Conservation (phyloP, 1,140 invertebrate genomes). For the Maniola jurtina region DNA sequence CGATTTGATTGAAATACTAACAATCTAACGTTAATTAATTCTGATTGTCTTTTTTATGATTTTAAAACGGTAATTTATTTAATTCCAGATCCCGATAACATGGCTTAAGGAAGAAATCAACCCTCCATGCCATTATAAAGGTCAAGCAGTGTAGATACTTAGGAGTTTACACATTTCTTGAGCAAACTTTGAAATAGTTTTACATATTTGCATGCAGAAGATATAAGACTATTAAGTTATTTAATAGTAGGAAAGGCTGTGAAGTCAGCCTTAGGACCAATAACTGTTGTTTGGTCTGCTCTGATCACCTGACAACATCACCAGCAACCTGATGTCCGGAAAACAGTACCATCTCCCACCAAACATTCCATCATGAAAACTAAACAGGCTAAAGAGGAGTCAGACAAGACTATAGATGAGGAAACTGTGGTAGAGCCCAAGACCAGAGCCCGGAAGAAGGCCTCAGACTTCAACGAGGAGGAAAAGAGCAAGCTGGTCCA, state of each 20-base stretch:
- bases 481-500: slow-evolving; percentile 58
- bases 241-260: slow-evolving; percentile 5
- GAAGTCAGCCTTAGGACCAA: slow-evolving; percentile 4
- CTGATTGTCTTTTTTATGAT: neutral
- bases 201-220: neutral
- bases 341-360: slow-evolving; percentile 59
- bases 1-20: neutral
- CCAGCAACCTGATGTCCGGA: slow-evolving; percentile 71
- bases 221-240: neutral
- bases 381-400: slow-evolving; percentile 71
- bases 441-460: slow-evolving; percentile 70
- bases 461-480: slow-evolving; percentile 61
- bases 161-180: slow-evolving; percentile 17
- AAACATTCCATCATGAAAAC: slow-evolving; percentile 77
- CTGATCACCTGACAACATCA: slow-evolving; percentile 30
- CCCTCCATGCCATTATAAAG: slow-evolving; percentile 38
- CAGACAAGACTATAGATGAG: slow-evolving; percentile 69
- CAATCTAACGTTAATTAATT: neutral
- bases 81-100: slow-evolving; percentile 60
- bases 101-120: slow-evolving; percentile 38
- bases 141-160: slow-evolving; percentile 17
- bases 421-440: slow-evolving; percentile 68
- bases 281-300: slow-evolving; percentile 1
- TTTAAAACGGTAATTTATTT: slow-evolving; percentile 27
- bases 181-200: slow-evolving; percentile 17